phyloP scores from a whole-genome alignment of 2,113 vertebrate species.

The Odontophorus gujanensis region DNA sequence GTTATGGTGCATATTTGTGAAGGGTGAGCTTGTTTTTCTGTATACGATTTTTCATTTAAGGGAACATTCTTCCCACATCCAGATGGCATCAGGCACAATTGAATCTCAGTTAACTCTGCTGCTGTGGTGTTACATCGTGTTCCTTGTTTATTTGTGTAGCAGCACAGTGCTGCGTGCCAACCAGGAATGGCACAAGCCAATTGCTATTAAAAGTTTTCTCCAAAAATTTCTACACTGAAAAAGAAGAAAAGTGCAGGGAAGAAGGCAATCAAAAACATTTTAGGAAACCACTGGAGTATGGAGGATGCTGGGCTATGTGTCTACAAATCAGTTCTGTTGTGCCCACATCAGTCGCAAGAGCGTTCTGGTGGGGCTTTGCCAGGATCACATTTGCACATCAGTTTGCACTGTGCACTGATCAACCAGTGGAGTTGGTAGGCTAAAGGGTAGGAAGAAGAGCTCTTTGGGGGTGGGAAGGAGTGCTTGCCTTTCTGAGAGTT shows the following conservation, averaged over 20 bases:
- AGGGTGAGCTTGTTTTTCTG: constrained; percentile 26
- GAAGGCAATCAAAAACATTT: neutral
- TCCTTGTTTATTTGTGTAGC: constrained; percentile 40
- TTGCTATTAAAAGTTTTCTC: neutral
- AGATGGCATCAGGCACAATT: constrained; percentile 17
- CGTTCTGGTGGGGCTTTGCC: neutral
- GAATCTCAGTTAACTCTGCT: constrained; percentile 38
- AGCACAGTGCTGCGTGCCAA: fast-evolving
- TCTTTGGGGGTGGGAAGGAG: neutral
- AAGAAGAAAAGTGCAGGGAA: neutral
- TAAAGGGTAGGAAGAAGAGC: neutral
- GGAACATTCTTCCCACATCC: constrained; percentile 40
- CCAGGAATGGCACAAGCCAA: constrained; percentile 3
- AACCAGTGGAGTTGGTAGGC: neutral
- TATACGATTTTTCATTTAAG: neutral
- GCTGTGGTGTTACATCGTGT: constrained; percentile 9
- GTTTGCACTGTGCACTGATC: neutral
- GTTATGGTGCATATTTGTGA: neutral
- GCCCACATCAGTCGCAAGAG: neutral
- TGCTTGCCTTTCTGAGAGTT: neutral
- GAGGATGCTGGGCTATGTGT: neutral
- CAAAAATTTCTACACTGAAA: neutral
- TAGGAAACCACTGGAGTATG: neutral
- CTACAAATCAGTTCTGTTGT: neutral
- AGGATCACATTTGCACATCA: neutral